phyloP scores from a whole-genome alignment of 2,113 vertebrate genomes.

The Cololabis saira region DNA sequence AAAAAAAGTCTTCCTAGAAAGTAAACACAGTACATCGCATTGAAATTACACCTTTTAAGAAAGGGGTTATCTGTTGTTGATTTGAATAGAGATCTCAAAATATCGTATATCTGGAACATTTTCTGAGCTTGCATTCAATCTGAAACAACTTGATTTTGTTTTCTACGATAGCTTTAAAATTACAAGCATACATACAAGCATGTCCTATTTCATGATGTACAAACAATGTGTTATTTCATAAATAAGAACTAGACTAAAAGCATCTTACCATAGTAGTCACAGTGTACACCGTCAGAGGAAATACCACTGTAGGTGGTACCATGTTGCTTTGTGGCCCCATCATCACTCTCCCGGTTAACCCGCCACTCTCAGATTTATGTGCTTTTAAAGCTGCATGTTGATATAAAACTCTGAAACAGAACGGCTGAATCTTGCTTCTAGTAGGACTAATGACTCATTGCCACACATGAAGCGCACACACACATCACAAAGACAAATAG shows the following conservation, averaged over 20 bases:
- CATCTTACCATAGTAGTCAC: constrained; percentile 5
- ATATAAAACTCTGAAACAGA: constrained; percentile 44
- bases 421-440: constrained; percentile 61
- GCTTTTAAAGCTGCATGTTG: constrained; percentile 19
- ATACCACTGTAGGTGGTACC: constrained; percentile 51
- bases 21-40: not conserved
- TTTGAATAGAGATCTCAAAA: not conserved
- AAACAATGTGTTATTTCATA: not conserved
- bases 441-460: constrained; percentile 68
- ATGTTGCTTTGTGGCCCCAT: constrained; percentile 37
- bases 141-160: too few species aligned
- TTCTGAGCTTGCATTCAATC: too few species aligned
- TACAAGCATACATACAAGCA: too few species aligned
- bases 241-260: constrained; percentile 6
- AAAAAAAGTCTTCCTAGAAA: not conserved
- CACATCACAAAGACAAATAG: constrained; percentile 31
- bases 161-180: too few species aligned
- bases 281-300: constrained; percentile 42
- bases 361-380: not conserved
- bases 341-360: constrained; percentile 17
- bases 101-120: too few species aligned
- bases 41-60: not conserved
- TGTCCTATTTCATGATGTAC: too few species aligned
- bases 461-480: constrained; percentile 15
- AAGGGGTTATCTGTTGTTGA: not conserved